These are phyloP conservation scores for Microtus ochrogaster DNA, from an alignment of 2,113 vertebrate genomes.

Conservation along the genomic window DNA sequence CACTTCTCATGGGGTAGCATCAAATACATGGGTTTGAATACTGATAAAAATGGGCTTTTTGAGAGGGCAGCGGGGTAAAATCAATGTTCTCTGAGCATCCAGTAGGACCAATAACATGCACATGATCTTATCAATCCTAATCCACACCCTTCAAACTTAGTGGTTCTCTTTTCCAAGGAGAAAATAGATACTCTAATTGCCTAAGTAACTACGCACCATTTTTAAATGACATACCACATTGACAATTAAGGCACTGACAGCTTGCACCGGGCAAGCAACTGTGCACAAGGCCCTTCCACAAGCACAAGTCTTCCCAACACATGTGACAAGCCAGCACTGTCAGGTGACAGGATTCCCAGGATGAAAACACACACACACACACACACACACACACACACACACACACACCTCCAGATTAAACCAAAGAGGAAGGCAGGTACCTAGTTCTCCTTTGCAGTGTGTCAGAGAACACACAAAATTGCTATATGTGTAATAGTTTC, in stretches of 20 bases:
- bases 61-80: neutral
- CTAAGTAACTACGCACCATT: neutral
- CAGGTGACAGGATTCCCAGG: neutral
- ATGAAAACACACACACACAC: neutral
- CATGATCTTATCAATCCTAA: neutral
- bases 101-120: neutral
- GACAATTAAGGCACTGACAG: constrained; percentile 4
- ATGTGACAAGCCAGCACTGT: neutral
- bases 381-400: neutral
- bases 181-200: neutral
- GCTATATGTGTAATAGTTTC: neutral
- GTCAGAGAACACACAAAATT: neutral
- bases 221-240: neutral
- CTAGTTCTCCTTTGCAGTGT: neutral
- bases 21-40: neutral
- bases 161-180: neutral
- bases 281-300: neutral
- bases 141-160: neutral
- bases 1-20: neutral
- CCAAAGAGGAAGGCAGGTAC: neutral
- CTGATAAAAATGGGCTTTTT: neutral
- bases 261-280: neutral
- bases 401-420: neutral
- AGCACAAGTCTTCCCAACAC: neutral
- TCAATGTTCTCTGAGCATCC: neutral